Conservation (phyloP, 2,113 vertebrate species). For the Cichladusa arquata region DNA sequence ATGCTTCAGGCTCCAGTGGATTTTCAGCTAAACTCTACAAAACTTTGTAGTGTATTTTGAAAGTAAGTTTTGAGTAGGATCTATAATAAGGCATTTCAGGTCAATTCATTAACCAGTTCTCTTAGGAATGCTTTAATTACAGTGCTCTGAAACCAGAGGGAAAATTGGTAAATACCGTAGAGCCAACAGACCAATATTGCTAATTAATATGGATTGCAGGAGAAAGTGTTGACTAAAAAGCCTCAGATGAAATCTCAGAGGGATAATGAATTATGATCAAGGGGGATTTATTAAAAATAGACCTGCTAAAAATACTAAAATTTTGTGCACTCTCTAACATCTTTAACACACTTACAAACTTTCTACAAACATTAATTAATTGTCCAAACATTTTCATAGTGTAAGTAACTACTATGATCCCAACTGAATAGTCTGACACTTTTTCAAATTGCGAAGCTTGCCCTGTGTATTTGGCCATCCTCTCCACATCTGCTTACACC, state of each 20-base stretch:
- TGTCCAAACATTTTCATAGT: neutral
- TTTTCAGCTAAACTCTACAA: conserved; percentile 16
- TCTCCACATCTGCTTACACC: too few species aligned
- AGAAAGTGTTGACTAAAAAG: conserved; percentile 61
- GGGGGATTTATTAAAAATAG: conserved; percentile 54
- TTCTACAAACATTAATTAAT: neutral
- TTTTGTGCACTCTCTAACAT: neutral
- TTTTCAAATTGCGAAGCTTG: neutral
- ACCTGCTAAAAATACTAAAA: conserved; percentile 43
- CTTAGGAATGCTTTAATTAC: conserved; percentile 66
- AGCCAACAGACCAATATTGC: conserved; percentile 52
- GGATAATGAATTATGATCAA: conserved; percentile 63
- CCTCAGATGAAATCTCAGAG: conserved; percentile 52
- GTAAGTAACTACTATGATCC: neutral
- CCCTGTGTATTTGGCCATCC: too few species aligned
- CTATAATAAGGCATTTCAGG: conserved; percentile 56
- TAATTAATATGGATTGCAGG: conserved; percentile 66
- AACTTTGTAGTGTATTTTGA: conserved; percentile 38
- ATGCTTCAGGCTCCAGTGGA: neutral
- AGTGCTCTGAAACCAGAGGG: conserved; percentile 40
- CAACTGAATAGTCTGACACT: neutral
- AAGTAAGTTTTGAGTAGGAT: conserved; percentile 28
- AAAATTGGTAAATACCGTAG: conserved; percentile 47
- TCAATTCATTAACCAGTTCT: conserved; percentile 68
- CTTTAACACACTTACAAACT: neutral